Conservation (phyloP, 2,888 invertebrate genomes). For the Beris chalybata region DNA sequence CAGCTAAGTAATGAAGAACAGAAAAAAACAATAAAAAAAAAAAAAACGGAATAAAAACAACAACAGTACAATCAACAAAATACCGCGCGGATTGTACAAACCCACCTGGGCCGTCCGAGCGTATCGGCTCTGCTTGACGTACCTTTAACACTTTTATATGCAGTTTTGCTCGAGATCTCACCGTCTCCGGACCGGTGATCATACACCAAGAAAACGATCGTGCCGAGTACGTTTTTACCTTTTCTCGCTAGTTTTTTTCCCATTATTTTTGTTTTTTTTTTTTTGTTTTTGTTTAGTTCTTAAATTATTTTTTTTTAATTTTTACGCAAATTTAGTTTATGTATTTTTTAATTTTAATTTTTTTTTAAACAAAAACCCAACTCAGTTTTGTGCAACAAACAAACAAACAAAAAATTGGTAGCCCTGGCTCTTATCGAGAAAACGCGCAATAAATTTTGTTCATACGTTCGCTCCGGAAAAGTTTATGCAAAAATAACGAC, state of each 20-base stretch:
- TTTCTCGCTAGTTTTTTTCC: conserved; percentile 7
- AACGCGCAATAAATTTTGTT: too few relatives aligned
- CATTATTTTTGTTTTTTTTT: too few relatives aligned
- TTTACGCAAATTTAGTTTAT: too few relatives aligned
- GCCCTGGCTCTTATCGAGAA: too few relatives aligned
- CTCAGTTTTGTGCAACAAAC: too few relatives aligned
- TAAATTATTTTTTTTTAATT: not conserved
- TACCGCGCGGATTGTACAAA: conserved; percentile 19
- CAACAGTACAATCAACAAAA: conserved; percentile 9
- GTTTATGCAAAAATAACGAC: too few relatives aligned
- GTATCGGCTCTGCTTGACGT: conserved; percentile 41
- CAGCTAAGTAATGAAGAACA: too few relatives aligned
- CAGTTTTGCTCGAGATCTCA: conserved; percentile 54
- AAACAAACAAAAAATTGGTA: too few relatives aligned
- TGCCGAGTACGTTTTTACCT: conserved; percentile 23
- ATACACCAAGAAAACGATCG: conserved; percentile 11
- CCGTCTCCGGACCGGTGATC: conserved; percentile 48
- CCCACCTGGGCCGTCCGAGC: conserved; percentile 39
- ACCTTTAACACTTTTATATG: conserved; percentile 40
- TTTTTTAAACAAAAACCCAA: too few relatives aligned
- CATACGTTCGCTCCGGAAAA: too few relatives aligned
- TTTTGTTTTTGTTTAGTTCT: conserved; percentile 7
- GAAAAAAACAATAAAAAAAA: not conserved
- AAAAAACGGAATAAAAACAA: conserved; percentile 9
- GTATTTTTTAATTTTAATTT: too few relatives aligned